phyloP scores from a whole-genome alignment of 1,140 invertebrate genomes.

The Ephestia elutella region DNA sequence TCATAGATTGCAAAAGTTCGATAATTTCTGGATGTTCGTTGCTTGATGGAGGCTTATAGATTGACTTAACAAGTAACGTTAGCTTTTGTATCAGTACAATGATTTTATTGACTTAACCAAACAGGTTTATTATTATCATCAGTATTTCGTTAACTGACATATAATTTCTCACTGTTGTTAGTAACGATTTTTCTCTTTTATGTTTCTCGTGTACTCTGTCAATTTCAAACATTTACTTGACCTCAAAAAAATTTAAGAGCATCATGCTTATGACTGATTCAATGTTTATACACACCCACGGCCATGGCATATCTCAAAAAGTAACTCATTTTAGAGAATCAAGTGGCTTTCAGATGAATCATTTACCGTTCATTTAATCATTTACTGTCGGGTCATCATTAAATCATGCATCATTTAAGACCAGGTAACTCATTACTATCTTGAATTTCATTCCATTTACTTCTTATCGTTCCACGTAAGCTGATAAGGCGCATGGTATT shows the following conservation, averaged over 20 bases:
- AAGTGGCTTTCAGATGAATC: neutral
- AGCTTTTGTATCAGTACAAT: neutral
- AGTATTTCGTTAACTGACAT: neutral
- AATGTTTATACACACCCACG: constrained; percentile 30
- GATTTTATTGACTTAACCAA: neutral
- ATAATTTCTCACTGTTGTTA: neutral
- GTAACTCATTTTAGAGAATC: neutral
- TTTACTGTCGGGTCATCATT: neutral
- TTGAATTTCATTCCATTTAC: neutral
- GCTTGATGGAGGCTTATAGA: neutral
- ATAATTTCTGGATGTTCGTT: too few relatives aligned
- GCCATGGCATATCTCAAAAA: neutral
- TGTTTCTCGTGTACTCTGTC: neutral
- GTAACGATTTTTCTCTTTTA: neutral
- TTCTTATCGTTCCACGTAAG: constrained; percentile 30
- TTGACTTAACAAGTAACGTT: too few relatives aligned
- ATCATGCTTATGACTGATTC: constrained; percentile 12
- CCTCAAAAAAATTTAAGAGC: constrained; percentile 22
- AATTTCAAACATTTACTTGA: constrained; percentile 13
- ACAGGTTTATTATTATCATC: neutral
- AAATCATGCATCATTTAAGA: neutral
- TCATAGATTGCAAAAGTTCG: too few relatives aligned
- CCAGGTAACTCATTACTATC: constrained; percentile 4
- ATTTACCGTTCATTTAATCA: neutral
- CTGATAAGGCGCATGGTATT: constrained; percentile 27